Conservation (phyloP, 2,113 vertebrate species). For the Mixornis gularis region DNA sequence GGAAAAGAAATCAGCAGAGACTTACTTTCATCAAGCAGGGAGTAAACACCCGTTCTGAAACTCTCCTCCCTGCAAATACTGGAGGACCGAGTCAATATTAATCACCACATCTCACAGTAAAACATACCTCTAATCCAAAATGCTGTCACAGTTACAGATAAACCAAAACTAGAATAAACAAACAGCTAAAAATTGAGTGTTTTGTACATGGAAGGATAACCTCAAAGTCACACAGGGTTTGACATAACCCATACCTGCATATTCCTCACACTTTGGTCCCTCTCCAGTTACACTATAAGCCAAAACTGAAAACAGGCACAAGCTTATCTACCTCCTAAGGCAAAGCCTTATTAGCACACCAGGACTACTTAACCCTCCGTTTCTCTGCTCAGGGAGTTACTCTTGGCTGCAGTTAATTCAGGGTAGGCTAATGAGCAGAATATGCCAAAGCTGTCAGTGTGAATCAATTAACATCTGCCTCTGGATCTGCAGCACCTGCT, state of each 20-base stretch:
- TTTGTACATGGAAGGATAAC: neutral
- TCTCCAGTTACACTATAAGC: neutral
- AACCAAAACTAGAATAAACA: neutral
- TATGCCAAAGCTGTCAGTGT: neutral
- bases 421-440: neutral
- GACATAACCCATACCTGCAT: neutral
- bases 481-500: slow-evolving; percentile 39
- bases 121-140: neutral
- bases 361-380: neutral
- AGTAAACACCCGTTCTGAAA: neutral
- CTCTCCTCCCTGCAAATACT: neutral
- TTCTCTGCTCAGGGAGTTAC: neutral
- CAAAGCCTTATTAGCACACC: neutral
- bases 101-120: neutral
- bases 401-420: neutral
- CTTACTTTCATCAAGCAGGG: neutral
- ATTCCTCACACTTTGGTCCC: neutral
- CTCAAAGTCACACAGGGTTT: neutral
- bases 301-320: neutral
- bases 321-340: neutral
- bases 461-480: slow-evolving; percentile 50
- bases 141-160: neutral
- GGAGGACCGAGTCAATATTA: neutral
- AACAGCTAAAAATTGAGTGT: neutral
- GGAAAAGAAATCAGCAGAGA: neutral